Evolutionary conservation across 1,140 invertebrate species (phyloP).

Genomic region (Zaprionus vittiger): DNA sequence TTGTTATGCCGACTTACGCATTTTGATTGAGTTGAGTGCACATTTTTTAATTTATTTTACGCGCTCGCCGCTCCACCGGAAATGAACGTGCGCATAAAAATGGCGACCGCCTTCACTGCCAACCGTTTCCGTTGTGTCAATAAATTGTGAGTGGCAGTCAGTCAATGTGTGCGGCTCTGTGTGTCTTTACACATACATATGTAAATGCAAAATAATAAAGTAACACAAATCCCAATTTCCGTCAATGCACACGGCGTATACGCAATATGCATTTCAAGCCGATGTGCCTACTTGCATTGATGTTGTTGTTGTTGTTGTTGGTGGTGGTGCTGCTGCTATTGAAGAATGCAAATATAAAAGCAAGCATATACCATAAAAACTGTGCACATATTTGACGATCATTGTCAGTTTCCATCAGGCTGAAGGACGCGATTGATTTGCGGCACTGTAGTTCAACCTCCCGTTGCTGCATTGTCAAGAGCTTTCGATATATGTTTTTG

Average conservation of each 20-base stretch:
- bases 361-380: constrained; percentile 37
- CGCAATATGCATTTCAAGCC: constrained; percentile 49
- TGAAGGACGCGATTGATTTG: background rate
- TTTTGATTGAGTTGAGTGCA: constrained; percentile 66
- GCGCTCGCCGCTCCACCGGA: constrained; percentile 40
- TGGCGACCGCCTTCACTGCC: constrained; percentile 43
- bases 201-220: constrained; percentile 70
- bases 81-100: constrained; percentile 60
- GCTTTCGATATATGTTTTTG: too few species aligned
- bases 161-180: constrained; percentile 8
- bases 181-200: background rate
- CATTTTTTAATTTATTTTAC: constrained; percentile 67
- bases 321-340: constrained; percentile 7
- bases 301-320: constrained; percentile 13
- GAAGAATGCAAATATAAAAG: constrained; percentile 50
- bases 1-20: constrained; percentile 62
- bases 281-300: background rate
- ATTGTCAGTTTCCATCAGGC: background rate
- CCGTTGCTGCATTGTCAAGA: too few species aligned
- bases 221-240: constrained; percentile 76
- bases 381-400: constrained; percentile 32
- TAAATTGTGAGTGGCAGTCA: constrained; percentile 33
- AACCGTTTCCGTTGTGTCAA: constrained; percentile 50
- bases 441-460: too few species aligned
- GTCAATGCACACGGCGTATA: constrained; percentile 65